Conservation (phyloP, 1,140 invertebrate genomes). For the Ctenoplectra terminalis region DNA sequence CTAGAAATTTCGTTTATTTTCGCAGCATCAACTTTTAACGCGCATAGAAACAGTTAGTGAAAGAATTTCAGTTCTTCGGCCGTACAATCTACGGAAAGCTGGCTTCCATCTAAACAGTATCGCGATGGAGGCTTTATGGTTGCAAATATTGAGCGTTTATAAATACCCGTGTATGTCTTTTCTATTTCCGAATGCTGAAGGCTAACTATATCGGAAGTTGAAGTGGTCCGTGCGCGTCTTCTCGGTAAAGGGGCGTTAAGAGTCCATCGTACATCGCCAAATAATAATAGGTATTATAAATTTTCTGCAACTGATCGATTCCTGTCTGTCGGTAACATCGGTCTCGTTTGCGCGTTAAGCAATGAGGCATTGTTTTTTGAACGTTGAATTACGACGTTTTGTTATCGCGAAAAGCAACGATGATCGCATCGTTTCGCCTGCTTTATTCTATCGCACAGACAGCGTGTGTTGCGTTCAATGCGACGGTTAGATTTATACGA, state of each 20-base stretch:
- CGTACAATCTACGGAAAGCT: background rate
- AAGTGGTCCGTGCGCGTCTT: constrained; percentile 14
- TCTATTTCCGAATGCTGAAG: constrained; percentile 43
- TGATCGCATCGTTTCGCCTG: background rate
- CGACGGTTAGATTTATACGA: constrained; percentile 15
- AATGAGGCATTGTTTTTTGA: constrained; percentile 20
- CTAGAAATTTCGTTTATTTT: background rate
- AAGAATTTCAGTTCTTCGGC: background rate
- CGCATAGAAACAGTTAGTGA: background rate
- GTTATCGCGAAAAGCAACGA: constrained; percentile 5
- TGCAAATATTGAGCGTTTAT: constrained; percentile 30
- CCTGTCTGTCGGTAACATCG: background rate
- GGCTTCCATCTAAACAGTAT: constrained; percentile 9
- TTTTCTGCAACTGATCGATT: background rate
- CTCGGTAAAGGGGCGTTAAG: constrained; percentile 15
- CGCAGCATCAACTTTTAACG: background rate
- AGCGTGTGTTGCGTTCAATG: background rate
- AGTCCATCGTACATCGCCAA: constrained; percentile 12
- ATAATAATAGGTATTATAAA: constrained; percentile 28
- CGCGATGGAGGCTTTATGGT: constrained; percentile 13
- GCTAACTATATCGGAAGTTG: constrained; percentile 40
- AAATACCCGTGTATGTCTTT: constrained; percentile 40
- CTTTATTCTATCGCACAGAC: background rate
- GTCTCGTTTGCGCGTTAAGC: background rate
- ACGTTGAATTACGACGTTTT: constrained; percentile 11